Evolutionary conservation across 2,113 vertebrate species (phyloP), one percentile per base, ranked within the genome.

Genomic region (Regulus satrapa): DNA sequence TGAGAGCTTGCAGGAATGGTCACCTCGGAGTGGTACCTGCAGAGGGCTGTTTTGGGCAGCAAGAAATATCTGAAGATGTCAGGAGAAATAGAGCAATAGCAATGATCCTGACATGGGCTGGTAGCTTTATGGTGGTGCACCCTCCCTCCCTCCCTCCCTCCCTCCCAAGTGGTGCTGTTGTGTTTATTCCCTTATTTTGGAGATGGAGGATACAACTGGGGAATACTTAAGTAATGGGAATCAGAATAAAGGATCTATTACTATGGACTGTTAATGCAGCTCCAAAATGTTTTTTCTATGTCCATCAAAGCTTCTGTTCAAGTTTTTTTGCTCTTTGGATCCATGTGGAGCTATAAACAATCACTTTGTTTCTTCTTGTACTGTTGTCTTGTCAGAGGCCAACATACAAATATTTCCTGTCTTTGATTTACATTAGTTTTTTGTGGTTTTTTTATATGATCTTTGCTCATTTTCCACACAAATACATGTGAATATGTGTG

Each of bases 121-220:
- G 3, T 69, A 52, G 8, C 62, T 85, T 82, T 0, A 0, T 51
- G 48, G 5, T 25, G 17, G 29, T 16, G 2, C 12, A 15, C 6
- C 9, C 14, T 67, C 8, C 12, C 14, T 91, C 38, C 11, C 18
- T 64, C 11, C 16, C 24, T 93, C 41, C 43, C 14, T 58, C 32
- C 19, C 11, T 85, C 41, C 12, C 6, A 34, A 32, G 15, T 38
- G 49, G 5, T 80, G 25, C n/a, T 56, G 14, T 49, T 86, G 45
- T 45, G 41, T 80, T 86, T 64, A 49, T 61, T 73, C 14, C 5
- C 18, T 85, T 71, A 7, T 9, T 78, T 71, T 41, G 40, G 63
- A 88, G 58, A 11, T 23, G 14, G n/a, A 80, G 28, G 28, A 18
- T 85, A 31, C 10, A 45, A 55, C 46, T 34, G 16, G 38, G n/a